Evolutionary conservation across 2,888 invertebrate genomes (phyloP).

Genomic region (Apodemia duryi): DNA sequence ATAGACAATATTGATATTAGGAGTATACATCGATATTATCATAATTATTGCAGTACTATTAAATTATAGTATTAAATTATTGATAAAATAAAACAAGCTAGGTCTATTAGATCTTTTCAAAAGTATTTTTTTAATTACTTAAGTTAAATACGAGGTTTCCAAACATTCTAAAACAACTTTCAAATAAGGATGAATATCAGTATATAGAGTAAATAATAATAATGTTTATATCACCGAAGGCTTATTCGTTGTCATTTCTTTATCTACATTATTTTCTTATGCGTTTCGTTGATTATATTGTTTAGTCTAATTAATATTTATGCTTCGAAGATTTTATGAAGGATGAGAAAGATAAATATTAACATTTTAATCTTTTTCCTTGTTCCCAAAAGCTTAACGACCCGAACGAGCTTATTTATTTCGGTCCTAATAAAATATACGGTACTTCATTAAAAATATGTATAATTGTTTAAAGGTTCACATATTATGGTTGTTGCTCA

Average conservation of each 20-base stretch:
- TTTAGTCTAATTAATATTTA: slow-evolving; percentile 8
- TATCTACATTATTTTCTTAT: background rate
- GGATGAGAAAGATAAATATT: slow-evolving; percentile 6
- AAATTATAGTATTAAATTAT: too few relatives aligned
- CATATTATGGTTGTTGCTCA: slow-evolving; percentile 32
- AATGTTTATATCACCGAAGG: too few relatives aligned
- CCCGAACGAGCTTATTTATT: slow-evolving; percentile 14
- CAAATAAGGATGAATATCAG: too few relatives aligned
- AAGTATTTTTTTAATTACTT: too few relatives aligned
- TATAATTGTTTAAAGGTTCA: slow-evolving; percentile 36
- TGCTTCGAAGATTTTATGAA: slow-evolving; percentile 14
- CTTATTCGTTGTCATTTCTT: background rate
- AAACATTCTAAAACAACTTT: too few relatives aligned
- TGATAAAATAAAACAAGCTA: too few relatives aligned
- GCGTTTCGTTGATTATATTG: background rate
- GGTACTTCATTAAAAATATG: slow-evolving; percentile 25
- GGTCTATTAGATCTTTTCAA: too few relatives aligned
- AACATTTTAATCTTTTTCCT: slow-evolving; percentile 8
- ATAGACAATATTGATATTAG: slow-evolving; percentile 13
- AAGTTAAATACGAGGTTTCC: too few relatives aligned
- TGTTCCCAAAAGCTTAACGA: slow-evolving; percentile 13
- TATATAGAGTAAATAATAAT: too few relatives aligned
- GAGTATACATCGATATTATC: background rate
- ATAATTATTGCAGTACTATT: too few relatives aligned
- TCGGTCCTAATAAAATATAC: slow-evolving; percentile 11